Percentiles rank a stretch among this genome's conserved stretches.
These are phyloP conservation scores for Rhadinocentrus ornatus DNA, from an alignment of 2,797 vertebrate genomes.

Conservation along the genomic window DNA sequence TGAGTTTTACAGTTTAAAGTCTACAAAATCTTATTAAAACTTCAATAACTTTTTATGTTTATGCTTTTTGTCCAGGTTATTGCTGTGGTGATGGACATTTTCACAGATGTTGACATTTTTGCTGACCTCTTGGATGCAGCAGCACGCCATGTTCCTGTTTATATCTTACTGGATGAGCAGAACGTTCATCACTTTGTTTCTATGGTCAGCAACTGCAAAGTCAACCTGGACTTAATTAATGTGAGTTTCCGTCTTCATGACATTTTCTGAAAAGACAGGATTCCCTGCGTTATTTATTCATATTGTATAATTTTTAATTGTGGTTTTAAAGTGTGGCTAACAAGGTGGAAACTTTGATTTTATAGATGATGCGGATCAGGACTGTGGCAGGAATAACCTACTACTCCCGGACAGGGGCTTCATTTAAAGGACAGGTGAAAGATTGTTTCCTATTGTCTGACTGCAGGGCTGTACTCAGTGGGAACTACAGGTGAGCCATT, in stretches of 20 bases:
- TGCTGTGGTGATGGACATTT: conserved; percentile 96
- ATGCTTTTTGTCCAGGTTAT: conserved; percentile 85
- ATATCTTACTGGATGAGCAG: conserved; percentile 94
- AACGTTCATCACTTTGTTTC: conserved; percentile 90
- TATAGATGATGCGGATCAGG: conserved; percentile 94
- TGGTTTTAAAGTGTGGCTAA: conserved; percentile 8
- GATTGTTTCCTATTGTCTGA: conserved; percentile 95
- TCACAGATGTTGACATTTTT: conserved; percentile 96
- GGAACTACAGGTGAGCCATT: conserved; percentile 93
- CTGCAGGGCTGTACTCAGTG: conserved; percentile 94
- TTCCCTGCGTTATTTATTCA: background rate
- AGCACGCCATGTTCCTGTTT: conserved; percentile 90
- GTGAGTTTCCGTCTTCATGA: conserved; percentile 79
- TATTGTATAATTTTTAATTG: background rate
- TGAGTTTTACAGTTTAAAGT: background rate
- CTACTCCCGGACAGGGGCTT: conserved; percentile 93
- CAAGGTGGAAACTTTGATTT: conserved; percentile 40
- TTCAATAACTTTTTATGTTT: conserved; percentile 9
- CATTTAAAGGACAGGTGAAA: conserved; percentile 95
- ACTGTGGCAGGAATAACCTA: conserved; percentile 94
- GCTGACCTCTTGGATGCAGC: conserved; percentile 91
- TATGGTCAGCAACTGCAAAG: conserved; percentile 91
- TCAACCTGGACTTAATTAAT: conserved; percentile 91
- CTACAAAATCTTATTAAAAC: background rate
- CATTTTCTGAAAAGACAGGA: conserved; percentile 6